Base-by-base conservation (phyloP, 2,113 vertebrate genomes). In the Taurulus bubalis region DNA sequence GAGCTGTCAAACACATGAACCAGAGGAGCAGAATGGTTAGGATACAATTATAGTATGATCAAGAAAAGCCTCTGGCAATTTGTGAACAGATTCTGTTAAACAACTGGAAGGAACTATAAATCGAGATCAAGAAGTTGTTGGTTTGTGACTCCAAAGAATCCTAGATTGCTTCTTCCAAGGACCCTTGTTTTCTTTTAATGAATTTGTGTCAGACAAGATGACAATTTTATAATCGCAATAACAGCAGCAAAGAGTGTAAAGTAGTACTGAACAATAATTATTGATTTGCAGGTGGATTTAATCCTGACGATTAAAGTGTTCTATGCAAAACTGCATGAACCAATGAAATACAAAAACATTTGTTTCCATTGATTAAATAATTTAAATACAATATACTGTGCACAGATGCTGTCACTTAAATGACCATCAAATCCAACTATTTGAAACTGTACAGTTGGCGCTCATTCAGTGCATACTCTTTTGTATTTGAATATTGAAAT, bases 361-460 rank as follows among this genome's bases (percentile, higher is more conserved):
- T n/a, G n/a, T 32, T 47, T 69, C 65, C 7, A 73, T 64, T 47
- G 18, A 70, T 65, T 14, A 49, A 65, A 70, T 49, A 0, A 62
- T 49, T 74, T 26, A 74, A 78, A 74, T 6, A 69, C 24, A 53
- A n/a, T 53, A 55, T 6, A n/a, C 2, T 22, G n/a, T 32, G 42
- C 8, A 30, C 2, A 76, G 26, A 0, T 30, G 26, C 10, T 78
- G 24, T 14, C 26, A 40, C 1, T 32, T 22, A 0, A 20, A 32
- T 60, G 7, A 18, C 53, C 0, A 68, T 59, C 20, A 80, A 30
- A 66, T 53, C 7, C 38, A 55, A 63, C 28, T n/a, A 68, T 73
- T 69, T 73, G 10, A 55, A 4, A 71, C 16, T 74, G 32, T 75
- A 32, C 24, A 71, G 6, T 28, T 51, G 26, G 51, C 2, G 0